Evolutionary conservation across 92 coral and sea anemone genomes (phyloP), one percentile per base, ranked within the genome.

Genomic region (Siderastrea radians): DNA sequence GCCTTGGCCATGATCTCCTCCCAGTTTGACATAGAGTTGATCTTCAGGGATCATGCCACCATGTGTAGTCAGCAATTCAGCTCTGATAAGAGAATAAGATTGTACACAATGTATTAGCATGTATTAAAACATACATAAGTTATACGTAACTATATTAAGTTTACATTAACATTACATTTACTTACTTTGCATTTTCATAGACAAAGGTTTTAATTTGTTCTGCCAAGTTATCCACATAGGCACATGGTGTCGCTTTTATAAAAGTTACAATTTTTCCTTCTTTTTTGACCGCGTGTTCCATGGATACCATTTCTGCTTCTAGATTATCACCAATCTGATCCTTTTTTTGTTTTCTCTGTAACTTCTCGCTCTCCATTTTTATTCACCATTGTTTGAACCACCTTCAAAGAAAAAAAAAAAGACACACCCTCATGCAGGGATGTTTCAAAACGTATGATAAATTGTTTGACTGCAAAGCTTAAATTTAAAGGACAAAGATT

Each of bases 1-100:
- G 3, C n/a, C 63, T 13, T 59, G 63, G 15, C 90, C 90, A 78
- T 78, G 84, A 69, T 86, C 85, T n/a, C 90, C 90, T 13, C 90
- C 90, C n/a, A 78, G 38, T 57, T 86, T 86, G 0, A 86, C 49
- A 58, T 57, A 86, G 6, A 78, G 43, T 53, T 75, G n/a, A 71
- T 86, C 61, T 67, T 86, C 85, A 19, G 90, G 90, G 14, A 78
- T 86, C 57, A 13, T 11, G 3, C 90, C 85, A 38, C 69, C 59
- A 49, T 86, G 79, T 72, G 78, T 78, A 7, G 90, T 86, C 26
- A 86, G 77, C 10, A 77, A 70, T 10, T 26, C 45, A 12, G 43
- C 68, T 2, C 82, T 55, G 49, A 11, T n/a, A 77, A 17, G 52
- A 15, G 15, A 78, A 26, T 26, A 26, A 26, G 38, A 26, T 26